phyloP scores from a whole-genome alignment of 2,113 vertebrate genomes.

The Macquaria australasica region DNA sequence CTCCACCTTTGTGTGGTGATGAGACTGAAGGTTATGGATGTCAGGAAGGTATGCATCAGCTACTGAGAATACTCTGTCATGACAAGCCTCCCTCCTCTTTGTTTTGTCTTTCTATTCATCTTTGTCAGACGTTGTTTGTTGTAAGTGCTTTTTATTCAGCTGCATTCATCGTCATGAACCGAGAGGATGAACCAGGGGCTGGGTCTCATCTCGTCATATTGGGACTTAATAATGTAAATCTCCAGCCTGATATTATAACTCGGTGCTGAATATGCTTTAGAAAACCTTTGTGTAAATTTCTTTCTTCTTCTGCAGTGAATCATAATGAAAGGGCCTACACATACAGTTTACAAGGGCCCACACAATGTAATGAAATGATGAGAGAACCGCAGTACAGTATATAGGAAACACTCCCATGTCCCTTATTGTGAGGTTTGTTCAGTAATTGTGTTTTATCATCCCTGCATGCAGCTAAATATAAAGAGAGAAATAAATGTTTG shows the following conservation, averaged over 20 bases:
- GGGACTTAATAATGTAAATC: conserved; percentile 49
- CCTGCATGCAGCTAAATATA: conserved; percentile 18
- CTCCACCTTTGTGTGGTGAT: neutral
- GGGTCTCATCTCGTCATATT: conserved; percentile 23
- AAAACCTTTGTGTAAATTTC: conserved; percentile 45
- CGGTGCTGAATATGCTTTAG: conserved; percentile 7
- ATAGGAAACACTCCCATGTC: conserved; percentile 28
- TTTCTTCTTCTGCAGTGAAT: conserved; percentile 13
- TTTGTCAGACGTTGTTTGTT: conserved; percentile 15
- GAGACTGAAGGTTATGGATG: neutral
- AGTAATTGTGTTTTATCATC: conserved; percentile 49
- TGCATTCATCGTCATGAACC: conserved; percentile 19
- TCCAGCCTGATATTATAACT: conserved; percentile 26
- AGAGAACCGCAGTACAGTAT: conserved; percentile 13
- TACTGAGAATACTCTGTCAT: neutral
- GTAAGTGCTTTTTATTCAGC: conserved; percentile 19
- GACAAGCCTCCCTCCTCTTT: conserved; percentile 24
- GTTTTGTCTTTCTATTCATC: conserved; percentile 12
- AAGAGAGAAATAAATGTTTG: conserved; percentile 24
- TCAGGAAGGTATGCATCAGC: neutral
- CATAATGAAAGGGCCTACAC: conserved; percentile 36
- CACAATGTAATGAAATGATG: conserved; percentile 51
- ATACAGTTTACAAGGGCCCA: conserved; percentile 22
- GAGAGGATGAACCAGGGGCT: conserved; percentile 1
- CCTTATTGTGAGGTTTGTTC: conserved; percentile 18